Base-by-base conservation (phyloP, 2,113 vertebrate species). In the Tympanuchus pallidicinctus region DNA sequence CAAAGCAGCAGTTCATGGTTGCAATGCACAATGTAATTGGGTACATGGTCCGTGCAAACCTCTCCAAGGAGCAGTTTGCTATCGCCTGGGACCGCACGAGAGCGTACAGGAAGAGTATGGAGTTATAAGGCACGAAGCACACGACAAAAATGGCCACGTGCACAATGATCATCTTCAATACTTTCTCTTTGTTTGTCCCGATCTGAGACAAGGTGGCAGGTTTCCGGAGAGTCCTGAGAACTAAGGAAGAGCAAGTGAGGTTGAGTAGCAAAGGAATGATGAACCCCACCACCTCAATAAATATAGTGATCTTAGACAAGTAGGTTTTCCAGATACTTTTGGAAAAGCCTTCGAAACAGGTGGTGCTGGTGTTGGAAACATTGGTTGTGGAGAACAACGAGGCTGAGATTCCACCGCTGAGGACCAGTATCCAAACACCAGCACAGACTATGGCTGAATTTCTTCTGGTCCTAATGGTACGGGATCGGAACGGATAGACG, bases 111-210 rank as follows among this genome's bases (percentile, higher is more conserved):
- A 99, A 99, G 34, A 99, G 98, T 87, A 99, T 98, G 42, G 99
- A 99, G 78, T 99, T 99, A 95, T 99, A 99, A 2, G 99, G 99
- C 36, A 99, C 99, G 2, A 99, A 99, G 97, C 99, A 99, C 71
- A 99, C 98, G 2, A 99, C 98, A 28, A 99, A 99, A 87, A 99
- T 99, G 96, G 98, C 98, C 92, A 99, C 97, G 70, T 99, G 99
- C 77, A 99, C 99, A 12, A 99, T 94, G 71, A 99, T 99, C 99
- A 99, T 99, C 82, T 99, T 98, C 61, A 99, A 93, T 7, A 99
- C 99, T 22, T 99, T 99, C 86, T 97, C 98, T 95, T 99, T 99
- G 98, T 99, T 99, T 21, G 99, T 98, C 79, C 98, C 99, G 18
- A 99, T 98, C 78, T 99, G 99, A 92, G 98, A 99, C 45, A 98